Evolutionary conservation across 2,113 vertebrate species (phyloP), one percentile per base, ranked within the genome.

Genomic region (Acanthisitta chloris): DNA sequence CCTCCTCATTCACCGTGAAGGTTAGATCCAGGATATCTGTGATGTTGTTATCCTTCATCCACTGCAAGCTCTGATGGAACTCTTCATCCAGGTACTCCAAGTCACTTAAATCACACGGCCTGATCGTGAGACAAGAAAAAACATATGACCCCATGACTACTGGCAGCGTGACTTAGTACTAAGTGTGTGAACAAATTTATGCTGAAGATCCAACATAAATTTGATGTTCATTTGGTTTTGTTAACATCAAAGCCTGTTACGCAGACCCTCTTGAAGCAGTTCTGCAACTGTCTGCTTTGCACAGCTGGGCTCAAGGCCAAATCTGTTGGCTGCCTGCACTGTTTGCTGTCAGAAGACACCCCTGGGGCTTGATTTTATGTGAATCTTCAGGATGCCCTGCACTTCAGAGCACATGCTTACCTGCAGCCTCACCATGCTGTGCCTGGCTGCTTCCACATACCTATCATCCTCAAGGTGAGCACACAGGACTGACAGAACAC

Each of bases 21-120:
- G 99, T 99, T 85, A 99, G 98, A 93, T 99, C 99, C 55, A 99
- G 97, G 92, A 99, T 99, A 93, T 99, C 99, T 12, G 99, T 99
- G 96, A 99, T 99, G 96, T 99, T 99, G 38, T 99, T 99, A 96
- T 99, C 99, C 86, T 99, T 99, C 99, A 99, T 99, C 99, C 99
- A 99, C 88, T 99, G 99, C 92, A 99, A 97, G 66, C 99, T 99
- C 92, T 99, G 99, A 93, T 99, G 99, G 97, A 99, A 99, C 96
- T 99, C 99, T 96, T 99, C 99, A 85, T 99, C 99, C 96, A 99
- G 96, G 85, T 99, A 99, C 94, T 99, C 99, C 67, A 99, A 98
- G 88, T 99, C 99, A 13, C 99, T 99, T 96, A 99, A 97, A 96
- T 99, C 99, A 61, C 99, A 99, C 0, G 99, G 97, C 78, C 99